A percentile compares a stretch with the other conserved stretches of the same genome.
phyloP scores from a whole-genome alignment of 2,113 vertebrate species.

The Vanacampus margaritifer region DNA sequence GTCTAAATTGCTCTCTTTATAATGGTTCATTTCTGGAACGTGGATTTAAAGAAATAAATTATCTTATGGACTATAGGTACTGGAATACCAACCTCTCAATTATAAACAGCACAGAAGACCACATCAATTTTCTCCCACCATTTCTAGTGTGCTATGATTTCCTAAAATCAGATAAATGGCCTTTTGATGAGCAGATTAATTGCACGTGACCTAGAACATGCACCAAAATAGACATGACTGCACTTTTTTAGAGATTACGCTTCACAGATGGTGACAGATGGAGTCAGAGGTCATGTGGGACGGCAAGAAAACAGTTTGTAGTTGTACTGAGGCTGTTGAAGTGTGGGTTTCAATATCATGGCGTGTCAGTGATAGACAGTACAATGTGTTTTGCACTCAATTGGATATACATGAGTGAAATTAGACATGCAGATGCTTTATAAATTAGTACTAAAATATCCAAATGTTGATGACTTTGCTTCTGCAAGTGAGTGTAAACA shows the following conservation, averaged over 20 bases:
- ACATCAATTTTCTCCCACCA: neutral
- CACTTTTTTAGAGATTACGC: conserved; percentile 35
- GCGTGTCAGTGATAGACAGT: neutral
- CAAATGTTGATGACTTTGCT: neutral
- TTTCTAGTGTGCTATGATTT: neutral
- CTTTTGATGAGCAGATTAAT: conserved; percentile 25
- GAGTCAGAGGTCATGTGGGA: conserved; percentile 20
- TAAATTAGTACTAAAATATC: neutral
- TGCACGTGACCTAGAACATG: conserved; percentile 46
- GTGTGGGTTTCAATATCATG: neutral
- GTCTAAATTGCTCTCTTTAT: no score
- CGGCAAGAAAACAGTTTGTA: conserved; percentile 11
- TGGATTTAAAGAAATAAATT: no score
- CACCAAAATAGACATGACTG: conserved; percentile 37
- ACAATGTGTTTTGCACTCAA: neutral
- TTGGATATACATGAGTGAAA: neutral
- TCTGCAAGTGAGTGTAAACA: neutral
- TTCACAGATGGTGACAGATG: conserved; percentile 28
- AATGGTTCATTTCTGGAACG: no score
- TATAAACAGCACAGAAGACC: no score
- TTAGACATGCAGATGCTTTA: neutral
- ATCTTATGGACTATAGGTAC: no score
- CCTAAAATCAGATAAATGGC: neutral
- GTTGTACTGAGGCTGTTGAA: conserved; percentile 5
- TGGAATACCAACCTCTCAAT: no score